phyloP scores from a whole-genome alignment of 64 coral and sea anemone species.

The Dendronephthya gigantea region DNA sequence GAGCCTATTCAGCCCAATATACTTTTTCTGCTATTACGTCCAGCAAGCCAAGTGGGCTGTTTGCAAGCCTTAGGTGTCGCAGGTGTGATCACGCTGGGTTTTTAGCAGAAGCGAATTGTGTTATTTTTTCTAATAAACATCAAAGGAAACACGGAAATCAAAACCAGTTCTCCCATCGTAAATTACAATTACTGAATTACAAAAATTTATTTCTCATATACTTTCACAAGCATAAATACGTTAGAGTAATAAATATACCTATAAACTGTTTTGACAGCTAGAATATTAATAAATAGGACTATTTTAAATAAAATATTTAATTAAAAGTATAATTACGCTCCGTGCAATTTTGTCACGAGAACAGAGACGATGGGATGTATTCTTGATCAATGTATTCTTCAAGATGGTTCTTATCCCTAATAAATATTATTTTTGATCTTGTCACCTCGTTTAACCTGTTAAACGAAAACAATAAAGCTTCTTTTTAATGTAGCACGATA shows the following conservation, averaged over 20 bases:
- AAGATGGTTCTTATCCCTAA: constrained; percentile 68
- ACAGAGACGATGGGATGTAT: constrained; percentile 49
- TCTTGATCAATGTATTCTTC: constrained; percentile 61
- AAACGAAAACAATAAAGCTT: constrained; percentile 10
- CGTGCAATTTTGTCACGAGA: constrained; percentile 17
- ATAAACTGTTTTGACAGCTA: not conserved
- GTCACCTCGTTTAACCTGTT: constrained; percentile 94
- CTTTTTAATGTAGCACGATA: not conserved
- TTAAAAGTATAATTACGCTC: not conserved
- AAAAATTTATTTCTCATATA: too few species aligned
- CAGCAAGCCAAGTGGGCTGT: too few species aligned
- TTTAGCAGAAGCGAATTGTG: too few species aligned
- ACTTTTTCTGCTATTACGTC: too few species aligned
- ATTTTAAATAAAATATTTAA: not conserved
- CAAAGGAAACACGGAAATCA: too few species aligned
- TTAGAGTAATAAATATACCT: not conserved
- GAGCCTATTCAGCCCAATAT: too few species aligned
- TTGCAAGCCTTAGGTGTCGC: too few species aligned
- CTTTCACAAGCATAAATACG: too few species aligned
- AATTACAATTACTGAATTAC: too few species aligned
- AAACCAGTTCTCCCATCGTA: too few species aligned
- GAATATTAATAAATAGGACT: not conserved
- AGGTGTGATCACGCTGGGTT: too few species aligned
- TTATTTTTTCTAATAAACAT: too few species aligned
- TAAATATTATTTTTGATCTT: constrained; percentile 81